Evolutionary conservation across 92 coral and sea anemone species (phyloP), one percentile per base, ranked within the genome.

Genomic region (Actinostola sp.): DNA sequence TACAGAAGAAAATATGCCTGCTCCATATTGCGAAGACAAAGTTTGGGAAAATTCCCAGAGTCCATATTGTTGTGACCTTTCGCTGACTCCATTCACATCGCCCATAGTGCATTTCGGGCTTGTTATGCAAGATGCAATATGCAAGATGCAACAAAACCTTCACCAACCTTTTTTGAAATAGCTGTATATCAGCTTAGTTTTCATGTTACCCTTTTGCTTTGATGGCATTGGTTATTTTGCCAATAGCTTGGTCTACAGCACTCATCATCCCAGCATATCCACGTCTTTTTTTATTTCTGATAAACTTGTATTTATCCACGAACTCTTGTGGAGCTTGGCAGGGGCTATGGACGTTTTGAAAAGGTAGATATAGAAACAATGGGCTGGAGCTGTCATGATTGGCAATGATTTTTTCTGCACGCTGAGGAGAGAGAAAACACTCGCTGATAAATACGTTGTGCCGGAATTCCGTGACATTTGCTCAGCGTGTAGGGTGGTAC

Each of bases 181-280:
- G 3, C 17, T 3, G 53, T 46, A 16, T 17, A 46, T 19, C 6
- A 24, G 4, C 30, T 2, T 52, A 19, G 30, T 52, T n/a, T 30
- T 13, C 3, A 28, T 4, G 1, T 63, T 72, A 84, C 89, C 89
- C 89, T 46, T 74, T 82, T 52, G 65, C 64, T 61, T 84, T 72
- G 63, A 79, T 39, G 26, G 85, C 80, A 31, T 28, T 48, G 19
- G 89, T 84, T 14, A 84, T 69, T 31, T 84, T 84, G 12, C 89
- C 85, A 33, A 84, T 60, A n/a, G 89, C 80, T 57, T 84, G 77
- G 41, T 80, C 89, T 48, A 80, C 61, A 57, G 62, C 68, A 46
- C 74, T 72, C 70, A 84, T 64, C 89, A 80, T 84, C 12, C 72
- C 89, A 35, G 89, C 89, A 53, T 79, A 84, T 0, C 72, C 58